phyloP scores from a whole-genome alignment of 2,113 vertebrate genomes.

The Trochalopteron elliotii region DNA sequence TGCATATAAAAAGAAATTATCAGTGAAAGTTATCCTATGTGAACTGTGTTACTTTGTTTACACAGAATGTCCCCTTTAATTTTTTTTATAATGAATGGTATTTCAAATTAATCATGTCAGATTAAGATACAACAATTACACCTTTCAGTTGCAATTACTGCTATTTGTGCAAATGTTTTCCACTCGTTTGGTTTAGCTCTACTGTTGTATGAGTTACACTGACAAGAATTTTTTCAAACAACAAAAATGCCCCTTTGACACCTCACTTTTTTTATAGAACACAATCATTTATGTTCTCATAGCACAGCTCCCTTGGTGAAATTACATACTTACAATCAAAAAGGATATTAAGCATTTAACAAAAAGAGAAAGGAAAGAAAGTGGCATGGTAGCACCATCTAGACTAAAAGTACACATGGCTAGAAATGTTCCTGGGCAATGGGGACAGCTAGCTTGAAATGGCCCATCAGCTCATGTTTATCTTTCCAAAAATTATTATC shows the following conservation, averaged over 20 bases:
- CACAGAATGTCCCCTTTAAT: background rate
- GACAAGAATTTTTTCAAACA: background rate
- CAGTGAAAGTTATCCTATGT: background rate
- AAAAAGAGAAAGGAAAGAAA: background rate
- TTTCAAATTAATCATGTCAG: background rate
- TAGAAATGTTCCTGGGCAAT: background rate
- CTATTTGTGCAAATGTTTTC: background rate
- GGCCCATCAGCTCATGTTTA: background rate
- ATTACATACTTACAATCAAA: background rate
- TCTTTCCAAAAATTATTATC: background rate
- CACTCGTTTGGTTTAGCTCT: background rate
- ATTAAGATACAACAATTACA: background rate
- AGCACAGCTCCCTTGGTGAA: background rate
- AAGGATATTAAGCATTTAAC: background rate
- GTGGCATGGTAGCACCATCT: background rate
- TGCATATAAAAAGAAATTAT: background rate
- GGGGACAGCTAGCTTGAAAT: background rate
- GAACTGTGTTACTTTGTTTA: background rate
- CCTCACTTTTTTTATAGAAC: background rate
- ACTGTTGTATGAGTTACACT: background rate
- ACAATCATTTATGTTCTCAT: background rate
- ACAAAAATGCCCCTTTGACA: background rate
- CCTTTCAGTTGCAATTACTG: conserved; percentile 21
- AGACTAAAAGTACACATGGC: background rate
- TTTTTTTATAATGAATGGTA: background rate